phyloP scores from a whole-genome alignment of 2,797 vertebrate genomes.

The Erethizon dorsatum region DNA sequence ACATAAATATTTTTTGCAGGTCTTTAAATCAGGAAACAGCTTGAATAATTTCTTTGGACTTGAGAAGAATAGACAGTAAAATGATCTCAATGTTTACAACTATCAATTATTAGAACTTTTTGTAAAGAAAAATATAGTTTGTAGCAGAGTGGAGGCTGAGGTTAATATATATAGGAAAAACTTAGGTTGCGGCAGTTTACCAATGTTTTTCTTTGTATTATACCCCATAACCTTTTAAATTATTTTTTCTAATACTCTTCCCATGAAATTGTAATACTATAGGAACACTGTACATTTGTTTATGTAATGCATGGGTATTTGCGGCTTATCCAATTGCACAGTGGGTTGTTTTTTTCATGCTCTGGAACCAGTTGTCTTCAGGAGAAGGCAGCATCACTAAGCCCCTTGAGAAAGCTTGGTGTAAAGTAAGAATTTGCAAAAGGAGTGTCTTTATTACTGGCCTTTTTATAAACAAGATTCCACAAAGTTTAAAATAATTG shows the following conservation, averaged over 20 bases:
- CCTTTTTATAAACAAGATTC: background rate
- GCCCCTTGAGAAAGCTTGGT: background rate
- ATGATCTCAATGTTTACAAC: background rate
- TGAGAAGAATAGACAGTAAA: slow-evolving; percentile 26
- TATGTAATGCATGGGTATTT: background rate
- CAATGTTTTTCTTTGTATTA: background rate
- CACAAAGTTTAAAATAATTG: background rate
- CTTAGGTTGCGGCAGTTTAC: background rate
- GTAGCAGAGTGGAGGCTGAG: background rate
- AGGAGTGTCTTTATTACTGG: background rate
- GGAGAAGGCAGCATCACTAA: background rate
- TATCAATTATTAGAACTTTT: slow-evolving; percentile 18
- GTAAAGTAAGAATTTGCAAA: background rate
- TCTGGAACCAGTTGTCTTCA: background rate
- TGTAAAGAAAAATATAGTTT: background rate
- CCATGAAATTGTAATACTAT: background rate
- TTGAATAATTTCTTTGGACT: slow-evolving; percentile 64
- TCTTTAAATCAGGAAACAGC: slow-evolving; percentile 73
- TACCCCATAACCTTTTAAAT: background rate
- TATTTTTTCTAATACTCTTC: background rate
- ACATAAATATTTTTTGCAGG: slow-evolving; percentile 80
- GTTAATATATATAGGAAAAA: background rate
- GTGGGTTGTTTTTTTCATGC: background rate
- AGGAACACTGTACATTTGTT: background rate
- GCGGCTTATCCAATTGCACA: background rate